Percentiles rank a stretch among this genome's conserved stretches.
phyloP scores from a whole-genome alignment of 2,888 invertebrate genomes.

The Lasioglossum zephyrum region DNA sequence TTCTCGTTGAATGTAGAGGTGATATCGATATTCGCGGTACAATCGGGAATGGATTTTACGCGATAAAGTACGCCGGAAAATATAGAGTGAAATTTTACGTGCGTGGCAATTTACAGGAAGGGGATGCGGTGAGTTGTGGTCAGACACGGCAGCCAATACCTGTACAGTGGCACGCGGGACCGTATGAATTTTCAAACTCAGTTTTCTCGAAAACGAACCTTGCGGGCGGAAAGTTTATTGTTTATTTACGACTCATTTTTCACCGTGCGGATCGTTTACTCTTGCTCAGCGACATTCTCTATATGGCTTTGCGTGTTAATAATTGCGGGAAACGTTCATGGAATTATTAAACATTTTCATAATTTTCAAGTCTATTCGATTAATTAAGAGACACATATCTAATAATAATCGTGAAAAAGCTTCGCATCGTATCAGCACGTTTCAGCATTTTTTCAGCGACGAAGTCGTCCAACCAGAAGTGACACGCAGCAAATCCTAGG shows the following conservation, averaged over 20 bases:
- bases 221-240: neutral
- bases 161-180: neutral
- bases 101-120: neutral
- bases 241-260: neutral
- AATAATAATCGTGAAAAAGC: neutral
- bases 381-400: neutral
- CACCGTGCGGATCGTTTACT: neutral
- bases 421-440: neutral
- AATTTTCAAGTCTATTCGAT: neutral
- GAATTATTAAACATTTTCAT: neutral
- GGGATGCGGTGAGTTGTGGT: neutral
- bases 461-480: constrained; percentile 15
- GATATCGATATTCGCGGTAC: neutral
- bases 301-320: neutral
- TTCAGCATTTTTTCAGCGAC: neutral
- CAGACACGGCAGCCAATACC: neutral
- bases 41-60: neutral
- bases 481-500: constrained; percentile 60
- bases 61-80: neutral
- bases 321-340: neutral
- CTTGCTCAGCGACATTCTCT: neutral
- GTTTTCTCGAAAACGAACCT: neutral
- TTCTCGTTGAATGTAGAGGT: neutral
- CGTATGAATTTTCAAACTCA: neutral
- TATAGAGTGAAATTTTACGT: neutral